Evolutionary conservation across 2,113 vertebrate species (phyloP), one percentile per base, ranked within the genome.

Genomic region (Hassar affinis): DNA sequence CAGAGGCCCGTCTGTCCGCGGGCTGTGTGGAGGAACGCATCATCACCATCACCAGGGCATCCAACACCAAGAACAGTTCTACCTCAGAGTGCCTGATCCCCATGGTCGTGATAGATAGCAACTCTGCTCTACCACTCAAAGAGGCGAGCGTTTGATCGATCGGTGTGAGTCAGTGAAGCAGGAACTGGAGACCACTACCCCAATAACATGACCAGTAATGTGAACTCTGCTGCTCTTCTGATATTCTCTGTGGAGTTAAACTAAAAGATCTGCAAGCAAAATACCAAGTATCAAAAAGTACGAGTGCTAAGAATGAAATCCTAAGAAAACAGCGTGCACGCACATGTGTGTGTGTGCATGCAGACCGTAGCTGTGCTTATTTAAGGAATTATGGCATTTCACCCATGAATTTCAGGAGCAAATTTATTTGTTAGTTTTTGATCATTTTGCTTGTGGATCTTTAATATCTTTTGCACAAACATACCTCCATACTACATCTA

Each of bases 91-190:
- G 96, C 94, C 96, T 97, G 86, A 95, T 96, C 91, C 97, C 96
- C 93, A 95, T 99, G 89, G 96, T 99, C 90, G 97, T 95, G 0
- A 97, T 96, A 91, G 96, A 98, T 94, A 98, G 97, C 93, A 97
- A 99, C 52, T 96, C 97, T 91, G 96, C 98, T 96, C 97, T 99
- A 94, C 97, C 98, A 93, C 98, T 96, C 95, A 99, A 99, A 97
- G 98, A 99, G 94, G 97, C 97, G 91, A 98, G 97, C 90, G 95
- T 97, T 96, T 99, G 95, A 98, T 86, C 6, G 95, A 98, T 86
- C 6, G 20, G 5, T 59, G 35, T 56, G 12, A 33, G 7, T 51
- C 80, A 38, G 6, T 30, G 62, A 81, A 51, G 51, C 30, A 61
- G 49, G 22, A 78, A 12, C 22, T 22, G 42, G 42, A 79, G 42